phyloP scores from a whole-genome alignment of 2,888 invertebrate species.

The Oscheius sp. region DNA sequence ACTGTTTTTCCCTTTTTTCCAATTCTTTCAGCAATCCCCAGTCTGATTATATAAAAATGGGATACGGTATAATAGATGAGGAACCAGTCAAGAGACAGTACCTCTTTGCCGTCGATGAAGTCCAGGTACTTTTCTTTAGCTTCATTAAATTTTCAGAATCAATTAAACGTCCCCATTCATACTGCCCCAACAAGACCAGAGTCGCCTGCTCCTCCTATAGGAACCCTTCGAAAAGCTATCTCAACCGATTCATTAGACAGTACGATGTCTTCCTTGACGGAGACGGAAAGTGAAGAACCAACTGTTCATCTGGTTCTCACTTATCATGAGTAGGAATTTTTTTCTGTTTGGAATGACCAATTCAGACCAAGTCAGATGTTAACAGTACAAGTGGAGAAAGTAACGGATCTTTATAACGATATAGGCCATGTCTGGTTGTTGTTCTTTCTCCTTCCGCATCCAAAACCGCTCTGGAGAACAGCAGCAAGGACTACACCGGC shows the following conservation, averaged over 20 bases:
- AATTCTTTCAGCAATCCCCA: not conserved
- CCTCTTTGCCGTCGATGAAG: conserved; percentile 8
- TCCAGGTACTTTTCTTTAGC: not conserved
- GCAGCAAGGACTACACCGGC: conserved; percentile 23
- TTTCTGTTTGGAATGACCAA: not conserved
- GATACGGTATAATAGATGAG: conserved; percentile 23
- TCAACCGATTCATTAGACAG: conserved; percentile 29
- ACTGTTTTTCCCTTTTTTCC: not conserved
- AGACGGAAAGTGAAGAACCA: conserved; percentile 1
- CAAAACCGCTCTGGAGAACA: conserved; percentile 29
- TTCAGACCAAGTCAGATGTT: conserved; percentile 27
- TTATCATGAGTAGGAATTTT: conserved; percentile 23
- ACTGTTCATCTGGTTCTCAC: conserved; percentile 18
- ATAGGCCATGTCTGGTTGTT: conserved; percentile 28
- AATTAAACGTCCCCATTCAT: conserved; percentile 5
- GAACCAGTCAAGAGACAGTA: conserved; percentile 22
- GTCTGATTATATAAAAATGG: conserved; percentile 27
- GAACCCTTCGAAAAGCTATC: conserved; percentile 13
- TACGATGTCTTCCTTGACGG: conserved; percentile 14
- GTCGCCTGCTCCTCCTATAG: conserved; percentile 3
- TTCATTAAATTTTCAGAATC: not conserved
- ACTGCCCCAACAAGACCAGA: not conserved
- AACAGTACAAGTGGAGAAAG: conserved; percentile 11
- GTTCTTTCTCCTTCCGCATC: conserved; percentile 30
- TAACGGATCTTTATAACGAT: conserved; percentile 19